Conservation (phyloP, 2,888 invertebrate species). For the Lithophane ornitopus region DNA sequence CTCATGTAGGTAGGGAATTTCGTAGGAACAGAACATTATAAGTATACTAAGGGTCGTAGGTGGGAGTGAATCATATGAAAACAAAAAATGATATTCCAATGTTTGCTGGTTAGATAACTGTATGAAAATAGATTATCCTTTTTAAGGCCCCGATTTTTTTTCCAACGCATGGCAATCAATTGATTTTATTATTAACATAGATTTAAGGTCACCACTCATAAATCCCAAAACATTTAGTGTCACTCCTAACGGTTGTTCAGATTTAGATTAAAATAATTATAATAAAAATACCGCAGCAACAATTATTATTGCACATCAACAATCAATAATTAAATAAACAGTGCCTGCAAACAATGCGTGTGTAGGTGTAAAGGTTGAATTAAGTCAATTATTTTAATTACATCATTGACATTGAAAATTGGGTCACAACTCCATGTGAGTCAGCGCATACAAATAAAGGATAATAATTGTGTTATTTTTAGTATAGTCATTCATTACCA, state of each 20-base stretch:
- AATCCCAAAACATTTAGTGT: too few relatives aligned
- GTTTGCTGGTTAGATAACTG: neutral
- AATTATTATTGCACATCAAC: constrained; percentile 14
- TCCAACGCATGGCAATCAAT: neutral
- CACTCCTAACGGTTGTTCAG: neutral
- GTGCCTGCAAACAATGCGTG: constrained; percentile 44
- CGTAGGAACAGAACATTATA: neutral
- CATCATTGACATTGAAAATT: constrained; percentile 37
- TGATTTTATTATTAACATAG: neutral
- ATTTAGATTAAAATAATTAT: neutral
- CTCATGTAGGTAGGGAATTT: neutral
- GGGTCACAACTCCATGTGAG: constrained; percentile 13
- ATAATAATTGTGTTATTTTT: constrained; percentile 16
- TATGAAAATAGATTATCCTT: neutral
- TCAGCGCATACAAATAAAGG: constrained; percentile 22
- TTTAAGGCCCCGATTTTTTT: neutral
- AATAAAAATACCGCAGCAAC: neutral
- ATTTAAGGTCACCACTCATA: too few relatives aligned
- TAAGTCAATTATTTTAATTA: constrained; percentile 35
- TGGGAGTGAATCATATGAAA: neutral
- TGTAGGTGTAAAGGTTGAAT: constrained; percentile 44
- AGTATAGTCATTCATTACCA: neutral
- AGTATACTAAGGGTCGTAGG: neutral
- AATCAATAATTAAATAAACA: constrained; percentile 21
- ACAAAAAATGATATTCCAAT: neutral